Evolutionary conservation across 2,888 invertebrate genomes (phyloP).

Genomic region (Pheosia gnoma): DNA sequence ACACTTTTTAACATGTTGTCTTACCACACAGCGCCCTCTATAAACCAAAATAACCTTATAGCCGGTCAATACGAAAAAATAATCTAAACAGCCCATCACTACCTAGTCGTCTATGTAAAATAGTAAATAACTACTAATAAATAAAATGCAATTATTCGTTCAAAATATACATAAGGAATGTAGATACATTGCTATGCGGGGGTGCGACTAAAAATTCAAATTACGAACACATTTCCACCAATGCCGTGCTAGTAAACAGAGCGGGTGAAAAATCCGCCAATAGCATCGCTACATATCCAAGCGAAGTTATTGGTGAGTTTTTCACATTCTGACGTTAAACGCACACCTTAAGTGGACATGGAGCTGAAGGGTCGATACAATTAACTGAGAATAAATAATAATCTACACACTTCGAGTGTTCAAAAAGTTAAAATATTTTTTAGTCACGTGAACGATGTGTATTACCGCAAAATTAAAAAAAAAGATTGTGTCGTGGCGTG

Average conservation of each 20-base stretch:
- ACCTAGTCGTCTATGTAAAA: slow-evolving; percentile 60
- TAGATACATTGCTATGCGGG: slow-evolving; percentile 48
- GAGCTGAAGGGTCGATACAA: neutral
- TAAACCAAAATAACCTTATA: slow-evolving; percentile 34
- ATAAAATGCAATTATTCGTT: slow-evolving; percentile 63
- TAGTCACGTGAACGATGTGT: slow-evolving; percentile 4
- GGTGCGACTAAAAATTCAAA: slow-evolving; percentile 37
- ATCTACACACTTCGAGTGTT: neutral
- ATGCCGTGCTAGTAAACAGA: neutral
- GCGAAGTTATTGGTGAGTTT: neutral
- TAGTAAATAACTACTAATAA: slow-evolving; percentile 51
- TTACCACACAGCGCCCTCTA: slow-evolving; percentile 26
- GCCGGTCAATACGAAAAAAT: slow-evolving; percentile 39
- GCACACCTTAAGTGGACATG: neutral
- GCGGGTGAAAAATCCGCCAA: neutral
- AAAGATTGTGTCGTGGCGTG: neutral
- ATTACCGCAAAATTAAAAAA: neutral
- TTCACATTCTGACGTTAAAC: neutral
- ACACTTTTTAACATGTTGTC: too few relatives aligned
- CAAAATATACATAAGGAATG: slow-evolving; percentile 67
- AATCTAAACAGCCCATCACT: slow-evolving; percentile 70
- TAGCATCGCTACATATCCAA: neutral
- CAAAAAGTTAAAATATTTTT: neutral
- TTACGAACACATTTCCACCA: slow-evolving; percentile 16
- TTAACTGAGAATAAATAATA: neutral